Evolutionary conservation across 37 sponge, comb jelly and placozoan genomes (phyloP), one percentile per base, ranked within the genome.

Genomic region (Ianthella basta): DNA sequence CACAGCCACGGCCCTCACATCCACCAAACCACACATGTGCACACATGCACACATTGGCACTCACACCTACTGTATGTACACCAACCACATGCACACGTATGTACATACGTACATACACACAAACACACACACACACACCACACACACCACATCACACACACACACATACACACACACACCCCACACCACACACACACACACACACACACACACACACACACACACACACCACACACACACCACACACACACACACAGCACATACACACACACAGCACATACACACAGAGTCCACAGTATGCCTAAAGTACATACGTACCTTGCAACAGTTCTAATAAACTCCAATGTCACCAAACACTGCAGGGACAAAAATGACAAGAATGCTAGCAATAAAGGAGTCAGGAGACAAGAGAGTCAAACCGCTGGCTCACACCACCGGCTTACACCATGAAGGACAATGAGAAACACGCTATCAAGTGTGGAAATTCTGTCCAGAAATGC

Each of bases 311-410:
- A n/a, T n/a, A n/a, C n/a, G n/a, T 70, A 87, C 91, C 80, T 87
- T 44, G 88, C 72, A 20, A 87, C 80, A 0, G 38, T 84, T 20
- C 59, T 72, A 10, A 84, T 55, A 25, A 60, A 30, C 33, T 91
- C 85, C 80, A 91, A 59, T 24, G 63, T 87, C 55, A 86, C 56
- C 35, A 83, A n/a, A 57, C 91, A 91, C 89, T 89, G 80, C 30
- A 69, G 27, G 34, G 18, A 69, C 27, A 69, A 4, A 8, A 44
- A 44, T 44, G 50, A 44, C 3, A 44, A 8, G 50, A 44, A 44
- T 44, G 50, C 6, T 8, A 44, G 50, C 8, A 44, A 44, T 44
- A 8, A 8, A 3, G 6, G 50, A 44, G 50, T 3, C 50, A 44
- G 50, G 6, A 44, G 50, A 44, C 50, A 44, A 44, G 50, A 44